Base-by-base conservation (phyloP, 2,113 vertebrate genomes). In the Stigmatopora argus region DNA sequence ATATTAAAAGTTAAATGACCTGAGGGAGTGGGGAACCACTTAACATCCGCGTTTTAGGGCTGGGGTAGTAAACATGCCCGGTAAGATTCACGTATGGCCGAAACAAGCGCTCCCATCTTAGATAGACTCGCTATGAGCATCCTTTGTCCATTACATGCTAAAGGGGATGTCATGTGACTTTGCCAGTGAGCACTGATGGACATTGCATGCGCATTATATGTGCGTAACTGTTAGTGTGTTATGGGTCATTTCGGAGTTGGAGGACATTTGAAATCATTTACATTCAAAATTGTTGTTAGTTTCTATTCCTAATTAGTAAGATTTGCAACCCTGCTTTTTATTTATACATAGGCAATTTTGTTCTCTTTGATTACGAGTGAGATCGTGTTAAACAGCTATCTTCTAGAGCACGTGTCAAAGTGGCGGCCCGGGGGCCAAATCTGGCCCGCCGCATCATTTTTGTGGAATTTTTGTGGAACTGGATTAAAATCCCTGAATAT, bases 1-100 rank as follows among this genome's bases (percentile, higher is more conserved):
- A 67, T 84, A 78, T 85, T 90, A 85, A 90, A 90, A 89, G 78
- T 90, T 82, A 85, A 84, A 89, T 85, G 86, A 89, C 76, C 80
- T 18, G 57, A 65, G 85, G 80, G 85, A 86, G 81, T 9, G 78
- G 78, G 49, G 78, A 82, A 64, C 80, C 81, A 88, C 77, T 88
- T 88, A 83, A 80, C 79, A 73, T 59, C 74, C 77, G 1, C 70
- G 65, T 80, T 86, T 87, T 77, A 70, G 75, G 69, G 71, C 56
- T 71, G 53, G 48, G 81, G 38, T 14, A 14, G 59, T 84, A 87
- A 83, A 88, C 77, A 86, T 58, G 82, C 76, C 73, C 63, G 67
- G 67, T 75, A 48, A 83, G 73, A 85, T 78, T 62, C 81, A 79
- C 41, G 80, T 70, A 73, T 55, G 60, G 72, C 65, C 64, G 11